These are phyloP conservation scores for Mormyrus hasselquistii DNA, from an alignment of 2,797 vertebrate genomes.

Conservation along the genomic window DNA sequence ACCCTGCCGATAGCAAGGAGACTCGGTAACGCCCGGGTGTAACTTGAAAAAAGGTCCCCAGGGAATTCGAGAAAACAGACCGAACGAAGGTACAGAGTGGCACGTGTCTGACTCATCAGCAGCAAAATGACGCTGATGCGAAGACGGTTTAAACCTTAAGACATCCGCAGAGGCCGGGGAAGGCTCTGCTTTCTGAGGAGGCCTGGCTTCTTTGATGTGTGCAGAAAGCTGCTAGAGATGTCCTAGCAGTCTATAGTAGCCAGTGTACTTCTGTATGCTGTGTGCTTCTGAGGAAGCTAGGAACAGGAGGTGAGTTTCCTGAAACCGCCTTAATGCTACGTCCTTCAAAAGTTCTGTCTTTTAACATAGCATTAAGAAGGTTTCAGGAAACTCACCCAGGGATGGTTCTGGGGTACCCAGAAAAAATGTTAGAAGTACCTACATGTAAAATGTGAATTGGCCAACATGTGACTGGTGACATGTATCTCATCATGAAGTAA, in stretches of 20 bases:
- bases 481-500: not conserved
- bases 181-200: not conserved
- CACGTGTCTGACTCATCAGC: not conserved
- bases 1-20: not conserved
- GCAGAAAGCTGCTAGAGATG: not conserved
- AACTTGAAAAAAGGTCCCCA: constrained; percentile 4
- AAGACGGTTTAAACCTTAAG: not conserved
- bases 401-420: not conserved
- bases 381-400: not conserved
- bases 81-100: not conserved
- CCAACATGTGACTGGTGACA: not conserved
- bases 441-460: not conserved
- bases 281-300: not conserved
- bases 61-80: constrained; percentile 22
- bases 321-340: not conserved
- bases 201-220: not conserved
- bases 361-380: not conserved
- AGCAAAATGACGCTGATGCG: not conserved
- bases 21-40: not conserved
- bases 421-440: not conserved
- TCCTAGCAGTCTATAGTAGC: not conserved
- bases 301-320: not conserved
- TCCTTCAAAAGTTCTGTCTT: not conserved
- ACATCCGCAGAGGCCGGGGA: not conserved
- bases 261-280: not conserved